Evolutionary conservation across 2,113 vertebrate species (phyloP).

Genomic region (Laterallus jamaicensis): DNA sequence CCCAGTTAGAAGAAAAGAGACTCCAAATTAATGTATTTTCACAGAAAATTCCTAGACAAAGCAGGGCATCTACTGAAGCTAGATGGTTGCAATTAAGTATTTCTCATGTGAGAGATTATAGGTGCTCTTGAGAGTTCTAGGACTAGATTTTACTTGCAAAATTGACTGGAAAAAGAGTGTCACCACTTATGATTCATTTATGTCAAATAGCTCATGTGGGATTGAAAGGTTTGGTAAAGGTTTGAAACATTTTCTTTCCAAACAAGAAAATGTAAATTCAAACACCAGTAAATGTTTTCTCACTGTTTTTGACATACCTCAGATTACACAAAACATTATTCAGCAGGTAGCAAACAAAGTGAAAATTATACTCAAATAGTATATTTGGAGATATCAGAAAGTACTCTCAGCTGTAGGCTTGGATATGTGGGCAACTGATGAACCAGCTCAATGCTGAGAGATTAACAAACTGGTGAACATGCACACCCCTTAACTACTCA

Average conservation of each 20-base stretch:
- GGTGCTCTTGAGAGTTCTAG: background rate
- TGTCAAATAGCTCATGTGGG: background rate
- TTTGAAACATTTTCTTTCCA: background rate
- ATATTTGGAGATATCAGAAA: background rate
- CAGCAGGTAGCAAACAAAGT: background rate
- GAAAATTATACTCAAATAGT: background rate
- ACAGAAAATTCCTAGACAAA: background rate
- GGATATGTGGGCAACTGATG: background rate
- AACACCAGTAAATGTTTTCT: background rate
- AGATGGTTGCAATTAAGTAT: background rate
- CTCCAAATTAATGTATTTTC: background rate
- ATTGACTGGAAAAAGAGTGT: background rate
- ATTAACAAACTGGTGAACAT: background rate
- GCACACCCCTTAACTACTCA: background rate
- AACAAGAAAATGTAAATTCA: constrained; percentile 1
- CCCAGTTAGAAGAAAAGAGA: background rate
- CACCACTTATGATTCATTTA: background rate
- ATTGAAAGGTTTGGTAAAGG: background rate
- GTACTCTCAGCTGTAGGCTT: background rate
- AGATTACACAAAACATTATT: background rate
- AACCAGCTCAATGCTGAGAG: background rate
- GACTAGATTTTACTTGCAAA: constrained; percentile 16
- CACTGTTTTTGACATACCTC: background rate
- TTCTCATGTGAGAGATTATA: background rate
- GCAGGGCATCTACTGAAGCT: background rate